Evolutionary conservation across 2,797 vertebrate genomes (phyloP).

Genomic region (Sylvilagus floridanus): DNA sequence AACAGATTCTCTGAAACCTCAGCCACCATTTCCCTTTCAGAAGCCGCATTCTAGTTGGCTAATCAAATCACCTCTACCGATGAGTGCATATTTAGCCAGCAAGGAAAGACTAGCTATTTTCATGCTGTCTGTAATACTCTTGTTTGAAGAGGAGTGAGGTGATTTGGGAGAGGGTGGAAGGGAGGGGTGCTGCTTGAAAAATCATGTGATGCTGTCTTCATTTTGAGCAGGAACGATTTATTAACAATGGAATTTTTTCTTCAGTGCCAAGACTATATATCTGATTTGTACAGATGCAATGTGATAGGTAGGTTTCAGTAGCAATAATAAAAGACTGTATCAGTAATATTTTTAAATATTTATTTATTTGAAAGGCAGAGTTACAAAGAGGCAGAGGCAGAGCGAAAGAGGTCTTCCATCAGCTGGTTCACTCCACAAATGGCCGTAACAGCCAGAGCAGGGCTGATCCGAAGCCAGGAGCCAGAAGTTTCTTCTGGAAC

Average conservation of each 20-base stretch:
- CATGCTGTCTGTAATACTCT: not conserved
- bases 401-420: too few relatives aligned
- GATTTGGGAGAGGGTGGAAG: not conserved
- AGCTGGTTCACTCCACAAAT: too few relatives aligned
- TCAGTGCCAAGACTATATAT: not conserved
- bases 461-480: too few relatives aligned
- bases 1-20: too few relatives aligned
- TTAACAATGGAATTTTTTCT: not conserved
- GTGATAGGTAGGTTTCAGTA: not conserved
- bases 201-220: not conserved
- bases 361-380: too few relatives aligned
- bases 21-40: not conserved
- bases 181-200: not conserved
- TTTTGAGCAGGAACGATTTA: not conserved
- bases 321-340: not conserved
- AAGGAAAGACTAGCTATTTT: not conserved
- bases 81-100: not conserved
- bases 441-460: too few relatives aligned
- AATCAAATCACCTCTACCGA: not conserved
- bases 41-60: not conserved
- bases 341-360: not conserved
- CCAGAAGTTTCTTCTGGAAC: too few relatives aligned
- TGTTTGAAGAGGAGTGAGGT: not conserved
- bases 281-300: too few relatives aligned
- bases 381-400: too few relatives aligned